Conservation (phyloP, 2,888 invertebrate genomes). For the Drosophila suboccidentalis region DNA sequence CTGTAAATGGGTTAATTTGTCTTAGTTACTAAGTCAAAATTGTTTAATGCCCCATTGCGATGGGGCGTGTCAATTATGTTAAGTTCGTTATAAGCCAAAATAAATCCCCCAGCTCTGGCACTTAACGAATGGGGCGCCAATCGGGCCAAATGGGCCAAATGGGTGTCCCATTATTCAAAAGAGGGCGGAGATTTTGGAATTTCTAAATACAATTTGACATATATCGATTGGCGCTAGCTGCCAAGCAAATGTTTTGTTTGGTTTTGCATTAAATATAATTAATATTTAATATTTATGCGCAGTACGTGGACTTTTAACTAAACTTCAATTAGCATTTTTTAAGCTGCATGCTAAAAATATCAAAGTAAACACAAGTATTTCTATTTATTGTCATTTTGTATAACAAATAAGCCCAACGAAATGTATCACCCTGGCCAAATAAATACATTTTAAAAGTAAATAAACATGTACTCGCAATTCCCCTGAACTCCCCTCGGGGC, state of each 20-base stretch:
- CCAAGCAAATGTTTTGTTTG: constrained; percentile 51
- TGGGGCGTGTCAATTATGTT: constrained; percentile 37
- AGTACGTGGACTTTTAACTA: constrained; percentile 48
- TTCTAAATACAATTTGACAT: constrained; percentile 53
- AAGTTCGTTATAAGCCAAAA: constrained; percentile 56
- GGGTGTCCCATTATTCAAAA: constrained; percentile 64
- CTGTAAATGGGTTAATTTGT: constrained; percentile 73
- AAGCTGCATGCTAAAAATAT: constrained; percentile 59
- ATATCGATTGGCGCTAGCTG: constrained; percentile 65
- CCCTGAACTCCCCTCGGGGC: constrained; percentile 27
- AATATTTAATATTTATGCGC: constrained; percentile 52
- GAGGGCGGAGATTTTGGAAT: constrained; percentile 28
- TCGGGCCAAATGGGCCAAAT: constrained; percentile 38
- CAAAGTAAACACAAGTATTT: constrained; percentile 30
- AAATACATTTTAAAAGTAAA: constrained; percentile 13
- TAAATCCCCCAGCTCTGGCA: constrained; percentile 51
- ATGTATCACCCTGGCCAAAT: constrained; percentile 47
- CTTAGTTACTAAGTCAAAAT: constrained; percentile 77
- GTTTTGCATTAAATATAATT: constrained; percentile 68
- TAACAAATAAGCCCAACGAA: constrained; percentile 47
- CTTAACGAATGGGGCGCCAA: constrained; percentile 67
- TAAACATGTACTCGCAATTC: constrained; percentile 10
- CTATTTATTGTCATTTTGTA: constrained; percentile 54
- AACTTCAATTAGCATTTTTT: constrained; percentile 74
- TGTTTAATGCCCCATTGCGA: constrained; percentile 63